Conservation (phyloP, 1,140 invertebrate genomes). For the Drosophila pectinifera region DNA sequence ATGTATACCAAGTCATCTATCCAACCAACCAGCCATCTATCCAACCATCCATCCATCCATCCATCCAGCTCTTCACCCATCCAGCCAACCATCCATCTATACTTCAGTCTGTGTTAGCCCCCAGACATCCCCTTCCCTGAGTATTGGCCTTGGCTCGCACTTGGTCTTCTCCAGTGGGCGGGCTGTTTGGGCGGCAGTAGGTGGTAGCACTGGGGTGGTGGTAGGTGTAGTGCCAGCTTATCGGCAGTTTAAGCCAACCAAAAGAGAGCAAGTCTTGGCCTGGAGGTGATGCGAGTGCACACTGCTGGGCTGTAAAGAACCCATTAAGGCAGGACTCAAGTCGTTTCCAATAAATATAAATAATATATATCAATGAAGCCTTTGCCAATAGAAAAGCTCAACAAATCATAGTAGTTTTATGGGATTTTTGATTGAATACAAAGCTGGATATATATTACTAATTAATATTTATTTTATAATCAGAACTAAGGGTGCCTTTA, state of each 20-base stretch:
- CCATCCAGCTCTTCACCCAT: conserved; percentile 4
- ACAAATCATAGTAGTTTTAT: too few relatives aligned
- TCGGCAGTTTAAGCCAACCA: conserved; percentile 10
- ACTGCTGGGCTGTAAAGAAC: conserved; percentile 28
- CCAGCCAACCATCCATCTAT: conserved; percentile 1
- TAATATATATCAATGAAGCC: too few relatives aligned
- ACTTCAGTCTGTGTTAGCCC: conserved; percentile 2
- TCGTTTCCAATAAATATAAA: too few relatives aligned
- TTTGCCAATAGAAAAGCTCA: too few relatives aligned
- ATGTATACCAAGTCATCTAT: conserved; percentile 26
- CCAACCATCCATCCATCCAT: conserved; percentile 6
- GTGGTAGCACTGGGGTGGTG: not conserved
- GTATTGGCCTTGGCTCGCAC: conserved; percentile 17
- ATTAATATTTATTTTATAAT: too few relatives aligned
- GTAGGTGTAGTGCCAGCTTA: conserved; percentile 13
- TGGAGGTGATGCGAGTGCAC: conserved; percentile 40
- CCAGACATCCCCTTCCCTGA: conserved; percentile 9
- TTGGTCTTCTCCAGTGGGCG: conserved; percentile 5
- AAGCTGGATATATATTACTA: too few relatives aligned
- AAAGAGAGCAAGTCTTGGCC: conserved; percentile 46
- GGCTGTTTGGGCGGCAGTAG: not conserved
- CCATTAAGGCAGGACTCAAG: not conserved
- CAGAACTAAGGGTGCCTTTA: too few relatives aligned
- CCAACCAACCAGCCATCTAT: conserved; percentile 7
- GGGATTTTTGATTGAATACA: too few relatives aligned